These are phyloP conservation scores for Hipparchia sbordonii DNA, from an alignment of 2,888 invertebrate genomes.

Conservation along the genomic window DNA sequence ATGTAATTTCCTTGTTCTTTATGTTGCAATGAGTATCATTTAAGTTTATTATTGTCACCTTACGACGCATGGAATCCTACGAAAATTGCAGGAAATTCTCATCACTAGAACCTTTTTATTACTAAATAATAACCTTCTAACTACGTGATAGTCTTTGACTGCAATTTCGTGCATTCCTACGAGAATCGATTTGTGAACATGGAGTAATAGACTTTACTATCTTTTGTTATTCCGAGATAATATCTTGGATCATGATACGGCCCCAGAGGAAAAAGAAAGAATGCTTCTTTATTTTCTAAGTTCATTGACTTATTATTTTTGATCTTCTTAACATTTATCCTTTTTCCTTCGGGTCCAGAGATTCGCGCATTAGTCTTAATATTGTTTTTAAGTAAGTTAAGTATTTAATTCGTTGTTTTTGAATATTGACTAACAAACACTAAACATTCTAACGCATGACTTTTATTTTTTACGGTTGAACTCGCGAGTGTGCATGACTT, in stretches of 20 bases:
- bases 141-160: conserved; percentile 65
- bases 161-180: conserved; percentile 61
- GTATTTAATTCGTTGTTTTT: conserved; percentile 58
- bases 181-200: conserved; percentile 55
- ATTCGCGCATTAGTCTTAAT: conserved; percentile 51
- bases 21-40: conserved; percentile 57
- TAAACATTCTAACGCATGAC: conserved; percentile 81
- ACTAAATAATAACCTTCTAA: conserved; percentile 34
- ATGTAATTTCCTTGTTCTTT: conserved; percentile 47
- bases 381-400: conserved; percentile 40
- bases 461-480: conserved; percentile 63
- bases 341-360: conserved; percentile 64
- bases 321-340: conserved; percentile 64
- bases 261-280: conserved; percentile 67
- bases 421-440: conserved; percentile 79
- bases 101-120: conserved; percentile 51
- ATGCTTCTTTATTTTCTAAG: conserved; percentile 63
- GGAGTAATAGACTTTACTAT: conserved; percentile 45
- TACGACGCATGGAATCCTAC: conserved; percentile 43
- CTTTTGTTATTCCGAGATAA: conserved; percentile 35
- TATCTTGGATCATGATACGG: conserved; percentile 56
- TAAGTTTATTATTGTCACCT: conserved; percentile 28
- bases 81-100: conserved; percentile 61
- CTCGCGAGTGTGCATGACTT: conserved; percentile 80
- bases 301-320: conserved; percentile 57